Conservation (phyloP, 2,113 vertebrate genomes). For the Capra hircus region DNA sequence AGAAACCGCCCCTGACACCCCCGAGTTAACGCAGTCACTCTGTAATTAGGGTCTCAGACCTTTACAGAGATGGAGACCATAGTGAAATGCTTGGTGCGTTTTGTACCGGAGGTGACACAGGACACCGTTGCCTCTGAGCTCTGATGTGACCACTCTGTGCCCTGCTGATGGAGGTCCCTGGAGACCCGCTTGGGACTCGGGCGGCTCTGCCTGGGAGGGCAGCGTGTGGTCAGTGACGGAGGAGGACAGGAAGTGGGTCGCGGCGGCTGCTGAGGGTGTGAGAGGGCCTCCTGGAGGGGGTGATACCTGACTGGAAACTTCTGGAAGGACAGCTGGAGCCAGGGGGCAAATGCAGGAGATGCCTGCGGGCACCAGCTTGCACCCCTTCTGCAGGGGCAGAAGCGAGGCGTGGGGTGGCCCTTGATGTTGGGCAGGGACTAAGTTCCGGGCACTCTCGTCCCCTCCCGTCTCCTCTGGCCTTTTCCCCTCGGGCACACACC, state of each 20-base stretch:
- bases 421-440: fast-evolving
- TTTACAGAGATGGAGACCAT: not conserved
- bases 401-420: not conserved
- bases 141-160: fast-evolving
- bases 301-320: not conserved
- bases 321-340: not conserved
- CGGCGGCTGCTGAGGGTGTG: fast-evolving
- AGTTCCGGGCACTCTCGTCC: not conserved
- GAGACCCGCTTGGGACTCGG: fast-evolving
- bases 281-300: not conserved
- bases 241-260: fast-evolving
- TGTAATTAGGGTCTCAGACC: not conserved
- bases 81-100: fast-evolving
- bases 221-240: fast-evolving
- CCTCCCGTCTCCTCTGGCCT: fast-evolving
- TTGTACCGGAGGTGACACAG: fast-evolving
- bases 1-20: fast-evolving
- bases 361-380: fast-evolving
- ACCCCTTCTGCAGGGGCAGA: not conserved
- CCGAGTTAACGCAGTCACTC: not conserved
- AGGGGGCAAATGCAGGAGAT: fast-evolving
- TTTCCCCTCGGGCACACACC: fast-evolving
- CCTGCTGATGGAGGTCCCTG: fast-evolving
- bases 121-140: fast-evolving
- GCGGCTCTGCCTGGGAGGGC: not conserved